Evolutionary conservation across 2,888 invertebrate species (phyloP), one percentile per base, ranked within the genome.

Genomic region (Volucella inflata): DNA sequence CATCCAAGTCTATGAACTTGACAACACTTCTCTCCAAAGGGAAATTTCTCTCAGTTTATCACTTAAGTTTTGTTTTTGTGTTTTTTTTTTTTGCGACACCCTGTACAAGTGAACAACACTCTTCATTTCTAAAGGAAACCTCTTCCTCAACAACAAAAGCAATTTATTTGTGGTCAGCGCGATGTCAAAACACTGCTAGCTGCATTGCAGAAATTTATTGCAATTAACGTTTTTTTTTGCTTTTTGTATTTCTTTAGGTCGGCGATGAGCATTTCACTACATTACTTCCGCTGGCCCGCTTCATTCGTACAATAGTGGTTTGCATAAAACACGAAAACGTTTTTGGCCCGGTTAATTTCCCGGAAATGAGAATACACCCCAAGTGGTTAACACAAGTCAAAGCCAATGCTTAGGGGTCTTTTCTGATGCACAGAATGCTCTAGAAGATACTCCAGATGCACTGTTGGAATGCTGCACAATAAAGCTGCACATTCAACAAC

Each of bases 301-400:
- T 50, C 6, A 6, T 6, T 30, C 30, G 30, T 57, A 12, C 67
- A 68, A 68, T 44, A 14, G 44, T 11, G 55, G 44, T 21, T 51
- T 36, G n/a, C 64, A 36, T 55, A 30, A 62, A 64, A 46, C 62
- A 64, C 50, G 53, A 8, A 48, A 64, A 62, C 64, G 55, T 51
- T 50, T 57, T 82, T 57, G 67, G 53, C 67, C 68, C 44, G 77
- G 72, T 83, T 83, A 83, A 83, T 83, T 78, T 78, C 40, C 83
- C 68, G 78, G 83, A 83, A 83, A 83, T 83, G 74, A 83, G 74
- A 74, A 74, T 78, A 74, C 59, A 30, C 74, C 64, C 72, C 68
- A 50, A 77, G 68, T n/a, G 40, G 68, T 83, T 83, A 78, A 64
- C 77, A 78, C 68, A 83, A 74, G 62, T 64, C 16, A 36, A 64